Percentiles rank a stretch among this genome's conserved stretches.
phyloP scores from a whole-genome alignment of 2,888 invertebrate genomes.

The Agrochola lota region DNA sequence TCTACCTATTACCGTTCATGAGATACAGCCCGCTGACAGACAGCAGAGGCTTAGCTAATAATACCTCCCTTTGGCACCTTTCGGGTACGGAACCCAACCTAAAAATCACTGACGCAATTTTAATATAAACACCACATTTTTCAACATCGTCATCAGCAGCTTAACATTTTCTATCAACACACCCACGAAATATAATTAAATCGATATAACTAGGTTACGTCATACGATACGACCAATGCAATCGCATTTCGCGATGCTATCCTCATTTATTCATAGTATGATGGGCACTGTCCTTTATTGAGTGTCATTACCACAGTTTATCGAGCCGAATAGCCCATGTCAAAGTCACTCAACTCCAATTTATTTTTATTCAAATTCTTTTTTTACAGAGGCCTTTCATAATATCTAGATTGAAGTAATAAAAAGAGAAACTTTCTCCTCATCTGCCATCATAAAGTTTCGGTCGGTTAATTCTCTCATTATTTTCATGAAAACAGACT shows the following conservation, averaged over 20 bases:
- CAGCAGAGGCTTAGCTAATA: too few species aligned
- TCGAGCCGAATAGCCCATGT: constrained; percentile 34
- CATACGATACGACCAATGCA: constrained; percentile 23
- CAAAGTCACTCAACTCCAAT: constrained; percentile 35
- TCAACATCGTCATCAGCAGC: neutral
- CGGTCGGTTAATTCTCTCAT: constrained; percentile 24
- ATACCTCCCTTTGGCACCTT: too few species aligned
- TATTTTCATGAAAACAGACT: constrained; percentile 4
- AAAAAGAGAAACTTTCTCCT: constrained; percentile 14
- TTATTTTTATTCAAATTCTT: constrained; percentile 28
- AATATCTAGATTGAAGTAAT: constrained; percentile 11
- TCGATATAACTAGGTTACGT: constrained; percentile 1
- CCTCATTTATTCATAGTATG: constrained; percentile 47
- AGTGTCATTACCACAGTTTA: constrained; percentile 48
- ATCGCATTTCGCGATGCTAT: constrained; percentile 33
- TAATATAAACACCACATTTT: neutral
- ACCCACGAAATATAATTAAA: neutral
- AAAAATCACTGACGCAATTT: neutral
- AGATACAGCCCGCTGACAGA: too few species aligned
- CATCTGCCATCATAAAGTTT: constrained; percentile 11
- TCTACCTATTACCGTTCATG: too few species aligned
- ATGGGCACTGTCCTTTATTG: constrained; percentile 20
- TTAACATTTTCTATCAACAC: neutral
- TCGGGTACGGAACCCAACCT: too few species aligned
- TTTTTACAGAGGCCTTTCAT: constrained; percentile 15